Percentiles rank a stretch among this genome's conserved stretches.
Conservation (phyloP, 1,140 invertebrate genomes). For the Pollicipes pollicipes region DNA sequence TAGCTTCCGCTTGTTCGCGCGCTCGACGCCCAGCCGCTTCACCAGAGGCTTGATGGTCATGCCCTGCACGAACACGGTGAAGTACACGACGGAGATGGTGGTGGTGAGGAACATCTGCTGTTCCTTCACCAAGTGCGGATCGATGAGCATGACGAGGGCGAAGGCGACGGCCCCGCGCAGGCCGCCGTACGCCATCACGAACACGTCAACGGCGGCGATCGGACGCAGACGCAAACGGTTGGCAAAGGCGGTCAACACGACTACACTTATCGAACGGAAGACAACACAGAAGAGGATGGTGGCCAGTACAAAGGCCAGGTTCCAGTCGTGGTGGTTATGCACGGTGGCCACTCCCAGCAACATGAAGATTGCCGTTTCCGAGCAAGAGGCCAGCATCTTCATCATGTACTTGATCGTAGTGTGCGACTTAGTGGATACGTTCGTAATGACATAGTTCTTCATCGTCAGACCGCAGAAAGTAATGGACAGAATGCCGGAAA, state of each 20-base stretch:
- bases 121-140: conserved; percentile 35
- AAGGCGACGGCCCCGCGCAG: too few relatives aligned
- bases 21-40: conserved; percentile 82
- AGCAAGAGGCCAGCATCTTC: conserved; percentile 92
- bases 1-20: conserved; percentile 72
- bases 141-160: conserved; percentile 79
- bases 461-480: conserved; percentile 97
- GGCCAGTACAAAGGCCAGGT: conserved; percentile 80
- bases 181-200: too few relatives aligned
- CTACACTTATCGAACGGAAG: conserved; percentile 77
- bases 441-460: conserved; percentile 96
- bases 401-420: conserved; percentile 94
- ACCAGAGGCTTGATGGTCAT: conserved; percentile 96
- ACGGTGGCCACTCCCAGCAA: conserved; percentile 94
- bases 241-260: conserved; percentile 68
- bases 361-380: conserved; percentile 98
- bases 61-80: conserved; percentile 92
- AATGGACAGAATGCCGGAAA: conserved; percentile 92
- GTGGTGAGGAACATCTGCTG: conserved; percentile 92
- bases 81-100: conserved; percentile 94
- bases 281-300: conserved; percentile 88
- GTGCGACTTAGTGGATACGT: too few relatives aligned
- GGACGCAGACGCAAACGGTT: conserved; percentile 84
- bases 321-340: conserved; percentile 84
- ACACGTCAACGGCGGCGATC: conserved; percentile 84